Evolutionary conservation across 2,888 invertebrate species (phyloP).

Genomic region (Idaea dimidiata): DNA sequence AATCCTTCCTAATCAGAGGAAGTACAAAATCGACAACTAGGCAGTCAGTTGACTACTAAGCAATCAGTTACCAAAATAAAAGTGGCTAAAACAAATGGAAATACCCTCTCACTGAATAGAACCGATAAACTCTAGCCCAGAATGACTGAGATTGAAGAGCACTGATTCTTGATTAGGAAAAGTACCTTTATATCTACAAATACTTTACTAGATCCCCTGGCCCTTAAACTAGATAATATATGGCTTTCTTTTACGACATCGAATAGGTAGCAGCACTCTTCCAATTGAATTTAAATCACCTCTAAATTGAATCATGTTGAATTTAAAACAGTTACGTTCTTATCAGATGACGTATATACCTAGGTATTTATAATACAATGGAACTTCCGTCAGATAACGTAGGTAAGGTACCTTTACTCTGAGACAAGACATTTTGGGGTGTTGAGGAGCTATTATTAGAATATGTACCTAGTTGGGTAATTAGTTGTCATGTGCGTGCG

Average conservation of each 20-base stretch:
- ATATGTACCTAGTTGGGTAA: not conserved
- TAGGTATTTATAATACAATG: not conserved
- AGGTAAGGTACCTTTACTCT: not conserved
- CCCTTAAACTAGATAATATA: not conserved
- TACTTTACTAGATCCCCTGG: not conserved
- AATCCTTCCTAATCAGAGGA: not conserved
- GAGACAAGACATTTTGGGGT: not conserved
- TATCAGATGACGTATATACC: not conserved
- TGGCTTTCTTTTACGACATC: conserved; percentile 1
- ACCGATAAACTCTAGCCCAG: not conserved
- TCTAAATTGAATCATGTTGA: not conserved
- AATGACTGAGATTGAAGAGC: not conserved
- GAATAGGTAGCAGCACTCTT: not conserved
- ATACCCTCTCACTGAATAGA: not conserved
- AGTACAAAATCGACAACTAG: not conserved
- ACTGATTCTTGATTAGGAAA: not conserved
- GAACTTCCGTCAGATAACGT: not conserved
- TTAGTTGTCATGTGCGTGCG: not conserved
- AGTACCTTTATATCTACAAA: too few species aligned
- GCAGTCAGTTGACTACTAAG: not conserved
- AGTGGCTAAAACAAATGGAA: not conserved
- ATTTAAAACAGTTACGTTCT: not conserved
- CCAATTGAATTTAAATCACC: not conserved
- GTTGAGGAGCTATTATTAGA: not conserved
- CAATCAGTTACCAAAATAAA: not conserved